Base-by-base conservation (phyloP, 2,888 invertebrate species). In the Drosophila colorata region DNA sequence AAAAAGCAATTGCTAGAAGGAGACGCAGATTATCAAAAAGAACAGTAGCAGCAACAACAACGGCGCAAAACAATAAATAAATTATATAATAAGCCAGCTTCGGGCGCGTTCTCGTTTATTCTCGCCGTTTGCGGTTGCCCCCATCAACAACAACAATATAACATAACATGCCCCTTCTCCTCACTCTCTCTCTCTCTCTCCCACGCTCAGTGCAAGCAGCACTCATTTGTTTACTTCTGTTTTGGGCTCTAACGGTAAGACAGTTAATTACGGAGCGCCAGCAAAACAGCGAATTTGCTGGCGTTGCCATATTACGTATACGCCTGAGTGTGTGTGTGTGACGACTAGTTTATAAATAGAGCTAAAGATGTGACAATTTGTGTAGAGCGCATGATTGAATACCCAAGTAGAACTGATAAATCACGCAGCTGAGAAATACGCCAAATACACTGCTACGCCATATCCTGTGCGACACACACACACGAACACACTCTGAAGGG, bases 51-150 rank as follows among this genome's bases (percentile, higher is more conserved):
- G 28, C 44, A 56, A 49, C 37, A 69, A 48, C 33, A 48, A 37
- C 38, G 48, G 71, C 66, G 35, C 57, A 67, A 77, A 61, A 77
- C 55, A 68, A 74, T 77, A 74, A 74, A 77, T 74, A 74, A 74
- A 77, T 74, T 74, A 74, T 74, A 74, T 74, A 74, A 74, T 74
- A 67, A 58, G 59, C 41, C 70, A 38, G 59, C 31, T 31, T 31
- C 31, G 31, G 11, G 31, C 60, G 58, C 51, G 57, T 41, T 58
- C 57, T 41, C 55, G 38, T 61, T 75, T 53, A 59, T 58, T 61
- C 47, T 55, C 25, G 41, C 37, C 48, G 48, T 55, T 64, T 58
- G 60, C 61, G 52, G 40, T 40, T 53, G 38, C 53, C 47, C 46
- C 33, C 25, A 14, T 11, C 31, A 31, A 11, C 11, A 31, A 31